Evolutionary conservation across 2,113 vertebrate species (phyloP), one percentile per base, ranked within the genome.

Genomic region (Phocoena phocoena): DNA sequence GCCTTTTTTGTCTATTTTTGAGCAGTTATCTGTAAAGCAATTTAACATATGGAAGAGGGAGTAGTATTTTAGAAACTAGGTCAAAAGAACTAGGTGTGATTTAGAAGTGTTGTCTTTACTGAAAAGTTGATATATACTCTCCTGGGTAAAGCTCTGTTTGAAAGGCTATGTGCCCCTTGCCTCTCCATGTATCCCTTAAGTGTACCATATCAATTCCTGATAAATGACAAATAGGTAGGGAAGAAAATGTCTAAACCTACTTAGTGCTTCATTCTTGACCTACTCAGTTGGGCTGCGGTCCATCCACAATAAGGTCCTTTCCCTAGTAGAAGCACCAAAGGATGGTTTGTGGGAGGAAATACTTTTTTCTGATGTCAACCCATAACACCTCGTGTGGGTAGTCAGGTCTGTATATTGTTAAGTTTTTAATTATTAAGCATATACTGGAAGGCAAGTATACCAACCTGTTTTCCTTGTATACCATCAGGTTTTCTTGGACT

Each of bases 331-430:
- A 73, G 62, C 38, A 80, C 71, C 36, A 13, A 33, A 86, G 55
- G 21, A 88, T 73, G 55, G 63, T 80, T 80, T 94, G 58, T 93
- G 79, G 88, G 71, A 97, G 77, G 71, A 95, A 96, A 68, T 85
- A 44, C 41, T 55, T 93, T 92, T 79, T 97, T 81, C 80, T 96
- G 85, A 50, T 96, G 53, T 93, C 50, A 68, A 73, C 38, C 17
- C 21, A 8, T 90, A 91, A 92, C 28, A 91, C 55, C 47, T 95
- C 23, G 15, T 76, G n/a, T 93, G 28, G 44, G 36, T 93, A 93
- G 74, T 12, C 79, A 74, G 63, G n/a, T 58, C 74, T 92, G 1
- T 79, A 70, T 13, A 17, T 82, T 65, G 26, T 92, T 70, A 58
- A 87, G 17, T 82, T 96, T 82, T 79, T 60, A 81, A 86, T 77